Evolutionary conservation across 1,140 invertebrate genomes (phyloP).

Genomic region (Plodia interpunctella): DNA sequence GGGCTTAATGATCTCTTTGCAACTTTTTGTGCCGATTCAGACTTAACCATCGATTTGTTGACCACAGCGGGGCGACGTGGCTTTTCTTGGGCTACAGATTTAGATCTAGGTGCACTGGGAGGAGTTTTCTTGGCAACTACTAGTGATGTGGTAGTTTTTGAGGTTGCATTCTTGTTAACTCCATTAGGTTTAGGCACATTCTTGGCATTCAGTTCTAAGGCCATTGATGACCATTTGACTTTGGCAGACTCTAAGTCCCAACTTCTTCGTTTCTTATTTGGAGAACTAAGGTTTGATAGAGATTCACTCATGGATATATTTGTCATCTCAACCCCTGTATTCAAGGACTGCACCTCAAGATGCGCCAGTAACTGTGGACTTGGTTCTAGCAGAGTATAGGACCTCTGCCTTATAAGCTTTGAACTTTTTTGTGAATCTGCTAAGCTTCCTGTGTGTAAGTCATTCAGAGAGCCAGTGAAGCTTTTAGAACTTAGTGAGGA

Average conservation of each 20-base stretch:
- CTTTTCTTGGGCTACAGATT: constrained; percentile 38
- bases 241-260: constrained; percentile 75
- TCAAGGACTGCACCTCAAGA: constrained; percentile 73
- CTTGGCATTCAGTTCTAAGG: constrained; percentile 55
- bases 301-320: constrained; percentile 73
- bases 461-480: constrained; percentile 68
- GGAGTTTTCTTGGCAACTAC: constrained; percentile 26
- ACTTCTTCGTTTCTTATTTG: constrained; percentile 66
- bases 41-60: constrained; percentile 36
- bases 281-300: constrained; percentile 44
- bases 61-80: constrained; percentile 18
- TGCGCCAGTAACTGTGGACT: constrained; percentile 80
- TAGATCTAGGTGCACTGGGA: constrained; percentile 25
- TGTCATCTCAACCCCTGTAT: constrained; percentile 66
- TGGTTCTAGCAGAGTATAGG: constrained; percentile 80
- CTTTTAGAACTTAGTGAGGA: constrained; percentile 63
- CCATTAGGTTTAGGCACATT: constrained; percentile 33
- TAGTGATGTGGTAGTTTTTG: constrained; percentile 21
- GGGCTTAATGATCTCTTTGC: constrained; percentile 32
- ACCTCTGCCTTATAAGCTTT: constrained; percentile 78
- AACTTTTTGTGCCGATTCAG: constrained; percentile 40
- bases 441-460: constrained; percentile 54
- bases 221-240: constrained; percentile 63
- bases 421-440: constrained; percentile 47
- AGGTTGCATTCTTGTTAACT: constrained; percentile 17